Conservation (phyloP, 2,797 vertebrate species). For the Peromyscus nudipes region DNA sequence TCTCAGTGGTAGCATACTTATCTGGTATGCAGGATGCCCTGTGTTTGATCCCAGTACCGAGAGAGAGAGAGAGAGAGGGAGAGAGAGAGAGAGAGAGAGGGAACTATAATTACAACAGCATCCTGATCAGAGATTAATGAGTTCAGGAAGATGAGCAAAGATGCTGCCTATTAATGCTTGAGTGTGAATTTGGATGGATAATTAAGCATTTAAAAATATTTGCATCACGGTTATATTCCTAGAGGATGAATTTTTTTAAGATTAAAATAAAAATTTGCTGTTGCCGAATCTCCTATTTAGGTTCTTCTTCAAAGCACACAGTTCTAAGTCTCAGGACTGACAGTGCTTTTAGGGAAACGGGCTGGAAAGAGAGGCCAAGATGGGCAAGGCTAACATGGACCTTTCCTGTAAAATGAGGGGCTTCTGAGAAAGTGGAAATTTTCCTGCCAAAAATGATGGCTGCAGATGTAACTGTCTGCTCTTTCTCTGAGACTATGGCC, state of each 20-base stretch:
- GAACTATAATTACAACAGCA: not conserved
- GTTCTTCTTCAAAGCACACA: not conserved
- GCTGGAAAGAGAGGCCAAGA: not conserved
- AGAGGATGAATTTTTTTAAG: not conserved
- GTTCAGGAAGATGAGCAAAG: not conserved
- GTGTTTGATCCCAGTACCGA: not conserved
- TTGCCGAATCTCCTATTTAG: not conserved
- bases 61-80: not conserved
- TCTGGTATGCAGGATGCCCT: not conserved
- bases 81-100: not conserved
- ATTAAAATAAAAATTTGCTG: not conserved
- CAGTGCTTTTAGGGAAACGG: constrained; percentile 3
- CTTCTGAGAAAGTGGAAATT: constrained; percentile 21
- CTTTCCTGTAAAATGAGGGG: not conserved
- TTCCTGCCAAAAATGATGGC: not conserved
- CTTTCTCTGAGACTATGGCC: not conserved
- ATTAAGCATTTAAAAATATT: constrained; percentile 17
- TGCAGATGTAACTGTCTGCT: not conserved
- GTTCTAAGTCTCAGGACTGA: not conserved
- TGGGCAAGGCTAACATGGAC: not conserved
- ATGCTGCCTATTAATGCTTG: not conserved
- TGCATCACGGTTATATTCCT: constrained; percentile 6
- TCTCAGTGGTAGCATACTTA: not conserved
- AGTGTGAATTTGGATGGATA: constrained; percentile 49
- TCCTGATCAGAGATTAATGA: constrained; percentile 26